Conservation (phyloP, 2,113 vertebrate species). For the Lagopus muta region DNA sequence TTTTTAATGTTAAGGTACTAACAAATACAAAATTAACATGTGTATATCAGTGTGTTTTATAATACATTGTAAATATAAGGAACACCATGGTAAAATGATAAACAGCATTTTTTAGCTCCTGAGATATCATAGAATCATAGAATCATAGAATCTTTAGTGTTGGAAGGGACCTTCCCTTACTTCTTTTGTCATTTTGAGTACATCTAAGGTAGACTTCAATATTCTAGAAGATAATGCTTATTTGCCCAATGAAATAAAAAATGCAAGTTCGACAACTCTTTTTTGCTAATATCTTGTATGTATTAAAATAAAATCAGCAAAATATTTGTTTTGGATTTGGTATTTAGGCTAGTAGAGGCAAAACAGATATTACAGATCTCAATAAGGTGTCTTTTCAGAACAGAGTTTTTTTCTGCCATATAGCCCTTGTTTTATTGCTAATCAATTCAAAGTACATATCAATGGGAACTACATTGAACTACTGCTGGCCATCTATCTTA, state of each 20-base stretch:
- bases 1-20: not conserved
- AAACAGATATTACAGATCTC: not conserved
- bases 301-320: not conserved
- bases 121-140: not conserved
- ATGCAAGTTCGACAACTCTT: not conserved
- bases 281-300: not conserved
- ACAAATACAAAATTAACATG: not conserved
- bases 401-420: not conserved
- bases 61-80: not conserved
- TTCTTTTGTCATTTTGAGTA: not conserved
- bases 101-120: not conserved
- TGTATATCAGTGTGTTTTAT: not conserved
- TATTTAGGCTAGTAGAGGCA: not conserved
- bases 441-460: not conserved
- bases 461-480: not conserved
- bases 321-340: not conserved
- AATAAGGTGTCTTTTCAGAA: not conserved
- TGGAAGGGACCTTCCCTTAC: too few species aligned
- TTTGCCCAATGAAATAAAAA: not conserved
- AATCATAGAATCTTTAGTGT: too few species aligned
- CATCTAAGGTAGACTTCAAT: not conserved
- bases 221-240: not conserved
- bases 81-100: not conserved
- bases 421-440: not conserved
- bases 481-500: not conserved